Base-by-base conservation (phyloP, 1,140 invertebrate species). In the Drosophila parvula region DNA sequence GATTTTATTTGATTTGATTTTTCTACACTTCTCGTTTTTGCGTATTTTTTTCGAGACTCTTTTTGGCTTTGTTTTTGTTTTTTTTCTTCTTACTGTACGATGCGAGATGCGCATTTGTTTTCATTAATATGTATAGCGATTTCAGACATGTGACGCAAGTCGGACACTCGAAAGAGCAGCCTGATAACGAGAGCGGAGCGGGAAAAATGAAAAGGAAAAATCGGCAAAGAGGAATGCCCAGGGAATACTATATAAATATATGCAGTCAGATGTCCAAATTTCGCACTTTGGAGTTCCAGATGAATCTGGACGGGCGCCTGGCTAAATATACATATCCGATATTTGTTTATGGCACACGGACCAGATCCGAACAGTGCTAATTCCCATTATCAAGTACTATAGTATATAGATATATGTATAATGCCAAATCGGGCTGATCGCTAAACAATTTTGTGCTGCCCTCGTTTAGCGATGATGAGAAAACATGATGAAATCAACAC, bases 401-500 rank as follows among this genome's bases (percentile, higher is more conserved):
- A 67, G 60, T 69, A 48, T 65, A 68, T 32, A 48, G 5, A 22
- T 22, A 22, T 50, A 30, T 30, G 4, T 40, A 50, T 50, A 50
- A 34, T 9, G 44, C 45, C 65, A 47, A 62, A 56, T 27, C 30
- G 34, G 63, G 28, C n/a, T 14, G 9, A 27, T 32, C 41, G 81
- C 81, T 84, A 84, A 84, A 76, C 48, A 74, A 77, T 81, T 80
- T 43, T 51, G 63, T 85, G 78, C 38, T 69, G 81, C 63, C 53
- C 77, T 74, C 73, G 61, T 74, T 84, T 84, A 84, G 81, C 73
- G 57, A 30, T n/a, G 22, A 14, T 22, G 40, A 43, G 41, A 30
- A 32, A 30, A 30, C 6, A 53, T 27, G 30, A 43, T 51, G 36
- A 43, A 45, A 18, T 55, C 60, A 44, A 44, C 47, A 38, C 53